Percentiles rank a stretch among this genome's conserved stretches.
Conservation (phyloP, 2,113 vertebrate genomes). For the Sardina pilchardus region DNA sequence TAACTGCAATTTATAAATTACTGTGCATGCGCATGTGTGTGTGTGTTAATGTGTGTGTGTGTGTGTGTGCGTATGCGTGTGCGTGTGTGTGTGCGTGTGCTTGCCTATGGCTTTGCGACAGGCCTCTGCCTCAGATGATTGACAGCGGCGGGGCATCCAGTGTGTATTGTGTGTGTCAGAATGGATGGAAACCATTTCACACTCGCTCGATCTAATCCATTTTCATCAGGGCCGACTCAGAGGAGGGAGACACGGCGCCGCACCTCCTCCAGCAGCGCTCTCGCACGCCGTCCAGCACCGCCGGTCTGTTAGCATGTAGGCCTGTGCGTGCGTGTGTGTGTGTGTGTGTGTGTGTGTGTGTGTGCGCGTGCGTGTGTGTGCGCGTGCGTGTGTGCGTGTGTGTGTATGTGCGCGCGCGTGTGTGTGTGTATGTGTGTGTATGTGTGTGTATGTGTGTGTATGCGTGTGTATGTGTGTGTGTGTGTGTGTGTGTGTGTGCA, state of each 20-base stretch:
- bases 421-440: background rate
- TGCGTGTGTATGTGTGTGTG: background rate
- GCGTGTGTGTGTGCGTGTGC: slow-evolving; percentile 23
- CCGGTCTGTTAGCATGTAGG: background rate
- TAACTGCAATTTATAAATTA: slow-evolving; percentile 10
- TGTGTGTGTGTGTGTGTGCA: slow-evolving; percentile 20
- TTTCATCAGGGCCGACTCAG: slow-evolving; percentile 55
- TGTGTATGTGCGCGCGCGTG: background rate
- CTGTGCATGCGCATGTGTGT: background rate
- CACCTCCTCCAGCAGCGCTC: slow-evolving; percentile 28
- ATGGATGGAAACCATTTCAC: slow-evolving; percentile 57
- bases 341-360: background rate
- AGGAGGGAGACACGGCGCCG: background rate
- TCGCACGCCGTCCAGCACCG: background rate
- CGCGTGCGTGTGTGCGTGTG: background rate
- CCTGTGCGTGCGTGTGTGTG: slow-evolving; percentile 7
- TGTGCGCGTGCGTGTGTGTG: background rate
- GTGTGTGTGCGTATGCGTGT: slow-evolving; percentile 6
- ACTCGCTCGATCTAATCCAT: slow-evolving; percentile 50
- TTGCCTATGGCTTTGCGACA: slow-evolving; percentile 5
- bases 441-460: background rate
- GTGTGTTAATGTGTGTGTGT: background rate
- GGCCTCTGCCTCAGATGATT: slow-evolving; percentile 25
- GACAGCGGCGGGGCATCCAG: slow-evolving; percentile 25
- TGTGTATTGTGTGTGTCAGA: slow-evolving; percentile 40